Conservation (phyloP, 2,797 vertebrate species). For the Taeniopygia guttata region DNA sequence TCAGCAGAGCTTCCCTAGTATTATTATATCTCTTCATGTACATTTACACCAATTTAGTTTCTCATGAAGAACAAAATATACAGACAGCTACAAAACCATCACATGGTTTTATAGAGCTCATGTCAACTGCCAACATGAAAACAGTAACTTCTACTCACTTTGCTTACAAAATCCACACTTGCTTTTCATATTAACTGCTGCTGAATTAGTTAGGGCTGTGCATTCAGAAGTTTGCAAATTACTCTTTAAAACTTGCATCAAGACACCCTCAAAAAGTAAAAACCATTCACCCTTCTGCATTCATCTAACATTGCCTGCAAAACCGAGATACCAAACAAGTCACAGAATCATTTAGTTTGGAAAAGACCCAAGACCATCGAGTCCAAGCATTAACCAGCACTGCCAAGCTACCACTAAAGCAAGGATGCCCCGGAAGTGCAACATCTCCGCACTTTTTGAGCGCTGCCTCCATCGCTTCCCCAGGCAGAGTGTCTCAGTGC, state of each 20-base stretch:
- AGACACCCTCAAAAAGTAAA: not conserved
- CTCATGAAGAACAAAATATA: not conserved
- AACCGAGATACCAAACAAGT: not conserved
- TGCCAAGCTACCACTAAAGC: not conserved
- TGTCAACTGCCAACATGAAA: not conserved
- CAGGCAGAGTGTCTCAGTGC: not conserved
- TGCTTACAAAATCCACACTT: not conserved
- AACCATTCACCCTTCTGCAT: not conserved
- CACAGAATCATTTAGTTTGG: not conserved
- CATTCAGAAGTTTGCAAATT: not conserved
- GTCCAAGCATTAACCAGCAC: not conserved
- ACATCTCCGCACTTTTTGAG: accelerated
- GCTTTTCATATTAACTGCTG: not conserved
- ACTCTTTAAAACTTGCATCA: not conserved
- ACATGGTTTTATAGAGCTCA: not conserved
- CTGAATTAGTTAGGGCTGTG: not conserved
- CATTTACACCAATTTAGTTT: not conserved
- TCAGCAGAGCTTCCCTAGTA: not conserved
- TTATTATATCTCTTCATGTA: not conserved
- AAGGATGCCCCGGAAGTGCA: accelerated
- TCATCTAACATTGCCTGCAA: not conserved
- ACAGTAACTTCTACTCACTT: not conserved
- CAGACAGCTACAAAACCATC: not conserved
- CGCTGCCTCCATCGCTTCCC: not conserved
- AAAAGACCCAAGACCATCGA: not conserved